A percentile compares a stretch with the other conserved stretches of the same genome.
Conservation (phyloP, 2,797 vertebrate species). For the Lerista edwardsae region DNA sequence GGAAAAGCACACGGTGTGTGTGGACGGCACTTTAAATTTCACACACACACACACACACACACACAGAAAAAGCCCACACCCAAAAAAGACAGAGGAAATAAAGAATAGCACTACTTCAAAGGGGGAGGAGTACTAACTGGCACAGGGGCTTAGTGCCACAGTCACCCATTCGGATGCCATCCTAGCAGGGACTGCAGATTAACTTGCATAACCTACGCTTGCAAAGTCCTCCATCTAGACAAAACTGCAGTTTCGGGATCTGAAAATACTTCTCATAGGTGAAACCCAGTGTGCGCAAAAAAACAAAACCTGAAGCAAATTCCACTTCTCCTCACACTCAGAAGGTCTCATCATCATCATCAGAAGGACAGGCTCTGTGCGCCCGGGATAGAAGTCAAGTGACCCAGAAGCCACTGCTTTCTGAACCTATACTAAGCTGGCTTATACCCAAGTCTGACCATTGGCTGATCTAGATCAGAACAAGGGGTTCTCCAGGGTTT, state of each 20-base stretch:
- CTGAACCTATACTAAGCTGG: no score
- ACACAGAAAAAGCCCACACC: no score
- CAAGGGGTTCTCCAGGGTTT: no score
- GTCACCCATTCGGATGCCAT: not conserved
- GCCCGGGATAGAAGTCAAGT: not conserved
- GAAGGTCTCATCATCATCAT: not conserved
- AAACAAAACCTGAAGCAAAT: no score
- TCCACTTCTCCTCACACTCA: not conserved
- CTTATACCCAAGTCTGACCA: no score
- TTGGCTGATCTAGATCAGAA: no score
- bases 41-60: not conserved
- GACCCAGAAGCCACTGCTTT: not conserved
- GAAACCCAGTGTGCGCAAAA: not conserved
- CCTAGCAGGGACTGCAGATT: not conserved
- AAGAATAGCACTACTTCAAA: not conserved
- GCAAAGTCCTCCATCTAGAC: not conserved
- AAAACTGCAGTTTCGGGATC: not conserved
- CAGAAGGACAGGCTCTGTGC: not conserved
- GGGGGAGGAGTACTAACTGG: not conserved
- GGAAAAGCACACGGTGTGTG: fast-evolving
- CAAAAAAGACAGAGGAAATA: no score
- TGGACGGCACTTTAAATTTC: not conserved
- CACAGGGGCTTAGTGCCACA: not conserved
- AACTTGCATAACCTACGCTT: not conserved
- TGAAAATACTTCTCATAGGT: no score